phyloP scores from a whole-genome alignment of 2,797 vertebrate species.

The Cyclura pinguis region DNA sequence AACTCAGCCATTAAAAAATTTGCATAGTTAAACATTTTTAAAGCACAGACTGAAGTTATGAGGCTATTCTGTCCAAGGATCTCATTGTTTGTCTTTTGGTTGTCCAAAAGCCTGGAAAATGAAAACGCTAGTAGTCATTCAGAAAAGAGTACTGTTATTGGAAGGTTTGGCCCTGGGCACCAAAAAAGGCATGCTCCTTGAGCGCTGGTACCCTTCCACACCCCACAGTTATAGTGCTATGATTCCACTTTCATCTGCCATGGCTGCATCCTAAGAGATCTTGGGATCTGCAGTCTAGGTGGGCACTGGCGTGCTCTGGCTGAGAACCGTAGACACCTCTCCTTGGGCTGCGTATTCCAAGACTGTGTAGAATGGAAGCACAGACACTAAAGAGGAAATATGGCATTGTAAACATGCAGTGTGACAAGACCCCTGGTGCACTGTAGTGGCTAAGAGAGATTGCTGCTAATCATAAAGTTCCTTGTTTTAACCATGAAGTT shows the following conservation, averaged over 20 bases:
- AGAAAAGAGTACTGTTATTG: not conserved
- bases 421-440: too few relatives aligned
- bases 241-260: too few relatives aligned
- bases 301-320: too few relatives aligned
- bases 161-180: not conserved
- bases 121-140: not conserved
- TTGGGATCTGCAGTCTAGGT: too few relatives aligned
- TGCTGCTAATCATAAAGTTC: not conserved
- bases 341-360: too few relatives aligned
- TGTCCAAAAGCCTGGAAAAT: not conserved
- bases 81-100: not conserved
- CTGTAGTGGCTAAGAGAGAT: too few relatives aligned
- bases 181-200: not conserved
- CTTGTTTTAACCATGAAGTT: not conserved
- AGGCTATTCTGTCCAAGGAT: not conserved
- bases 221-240: too few relatives aligned
- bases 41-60: not conserved
- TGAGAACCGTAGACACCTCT: too few relatives aligned
- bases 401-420: too few relatives aligned
- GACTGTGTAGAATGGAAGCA: too few relatives aligned
- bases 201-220: not conserved
- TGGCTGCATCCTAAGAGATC: too few relatives aligned
- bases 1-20: not conserved
- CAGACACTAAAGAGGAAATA: not conserved
- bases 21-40: not conserved